Evolutionary conservation across 2,888 invertebrate genomes (phyloP).

Genomic region (Onthophagus sagittarius): DNA sequence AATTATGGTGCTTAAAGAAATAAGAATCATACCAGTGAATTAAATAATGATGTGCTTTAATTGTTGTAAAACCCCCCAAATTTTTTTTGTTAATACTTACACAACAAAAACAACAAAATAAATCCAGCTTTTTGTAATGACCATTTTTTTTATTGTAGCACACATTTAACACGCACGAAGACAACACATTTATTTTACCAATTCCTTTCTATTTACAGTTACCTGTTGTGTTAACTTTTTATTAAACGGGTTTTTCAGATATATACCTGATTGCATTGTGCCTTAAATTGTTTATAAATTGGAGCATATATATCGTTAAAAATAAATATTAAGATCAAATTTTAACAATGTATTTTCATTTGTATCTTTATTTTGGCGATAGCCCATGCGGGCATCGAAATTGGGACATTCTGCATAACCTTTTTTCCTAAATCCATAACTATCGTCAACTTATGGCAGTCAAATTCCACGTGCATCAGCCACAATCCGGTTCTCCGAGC

Average conservation of each 20-base stretch:
- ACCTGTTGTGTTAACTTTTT: slow-evolving; percentile 33
- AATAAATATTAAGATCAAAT: slow-evolving; percentile 33
- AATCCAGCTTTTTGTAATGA: neutral
- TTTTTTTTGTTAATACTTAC: too few species aligned
- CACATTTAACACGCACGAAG: neutral
- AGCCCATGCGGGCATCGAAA: too few species aligned
- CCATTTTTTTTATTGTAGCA: neutral
- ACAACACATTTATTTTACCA: neutral
- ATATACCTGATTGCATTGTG: slow-evolving; percentile 40
- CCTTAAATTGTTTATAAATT: slow-evolving; percentile 38
- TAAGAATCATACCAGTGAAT: neutral
- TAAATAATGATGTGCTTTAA: neutral
- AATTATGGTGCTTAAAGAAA: neutral
- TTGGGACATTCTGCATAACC: too few species aligned
- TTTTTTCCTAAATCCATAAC: too few species aligned
- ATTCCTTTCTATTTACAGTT: slow-evolving; percentile 24
- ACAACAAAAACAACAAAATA: too few species aligned
- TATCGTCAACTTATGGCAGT: too few species aligned
- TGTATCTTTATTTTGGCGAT: too few species aligned
- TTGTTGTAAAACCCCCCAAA: too few species aligned
- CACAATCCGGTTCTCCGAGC: too few species aligned
- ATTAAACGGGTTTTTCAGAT: slow-evolving; percentile 35
- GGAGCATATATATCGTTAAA: slow-evolving; percentile 32
- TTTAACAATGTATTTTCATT: too few species aligned
- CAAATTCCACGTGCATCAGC: too few species aligned